Percentiles rank a stretch among this genome's conserved stretches.
These are phyloP conservation scores for Ceratina australensis DNA, from an alignment of 1,140 invertebrate genomes.

Conservation along the genomic window DNA sequence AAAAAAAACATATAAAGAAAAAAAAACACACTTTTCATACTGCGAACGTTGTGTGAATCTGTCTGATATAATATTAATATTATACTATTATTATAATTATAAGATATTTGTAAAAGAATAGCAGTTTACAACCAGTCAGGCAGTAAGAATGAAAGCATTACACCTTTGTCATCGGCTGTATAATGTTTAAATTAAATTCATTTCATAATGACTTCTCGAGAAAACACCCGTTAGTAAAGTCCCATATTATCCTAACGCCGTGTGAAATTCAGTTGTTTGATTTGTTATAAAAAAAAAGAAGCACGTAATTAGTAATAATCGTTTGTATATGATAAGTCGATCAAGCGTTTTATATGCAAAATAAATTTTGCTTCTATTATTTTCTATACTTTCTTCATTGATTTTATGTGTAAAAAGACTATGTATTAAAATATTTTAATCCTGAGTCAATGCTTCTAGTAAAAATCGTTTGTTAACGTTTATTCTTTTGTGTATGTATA, in stretches of 20 bases:
- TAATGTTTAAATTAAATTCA: constrained; percentile 78
- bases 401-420: not conserved
- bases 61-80: constrained; percentile 77
- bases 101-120: constrained; percentile 78
- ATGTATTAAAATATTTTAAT: not conserved
- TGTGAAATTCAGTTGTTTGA: constrained; percentile 31
- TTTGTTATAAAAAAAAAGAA: constrained; percentile 11
- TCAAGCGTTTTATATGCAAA: constrained; percentile 39
- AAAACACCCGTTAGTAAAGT: constrained; percentile 42
- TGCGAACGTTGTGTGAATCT: constrained; percentile 75
- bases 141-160: constrained; percentile 74
- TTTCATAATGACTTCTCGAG: constrained; percentile 72
- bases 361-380: constrained; percentile 40
- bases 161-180: constrained; percentile 77
- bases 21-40: constrained; percentile 69
- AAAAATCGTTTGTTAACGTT: not conserved
- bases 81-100: constrained; percentile 74
- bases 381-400: constrained; percentile 38
- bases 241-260: constrained; percentile 34
- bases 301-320: constrained; percentile 28
- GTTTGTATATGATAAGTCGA: constrained; percentile 35
- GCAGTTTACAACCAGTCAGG: constrained; percentile 74
- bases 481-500: not conserved
- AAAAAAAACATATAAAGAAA: constrained; percentile 60
- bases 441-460: not conserved